Evolutionary conservation across 1,140 invertebrate species (phyloP).

Genomic region (Gryon sp.): DNA sequence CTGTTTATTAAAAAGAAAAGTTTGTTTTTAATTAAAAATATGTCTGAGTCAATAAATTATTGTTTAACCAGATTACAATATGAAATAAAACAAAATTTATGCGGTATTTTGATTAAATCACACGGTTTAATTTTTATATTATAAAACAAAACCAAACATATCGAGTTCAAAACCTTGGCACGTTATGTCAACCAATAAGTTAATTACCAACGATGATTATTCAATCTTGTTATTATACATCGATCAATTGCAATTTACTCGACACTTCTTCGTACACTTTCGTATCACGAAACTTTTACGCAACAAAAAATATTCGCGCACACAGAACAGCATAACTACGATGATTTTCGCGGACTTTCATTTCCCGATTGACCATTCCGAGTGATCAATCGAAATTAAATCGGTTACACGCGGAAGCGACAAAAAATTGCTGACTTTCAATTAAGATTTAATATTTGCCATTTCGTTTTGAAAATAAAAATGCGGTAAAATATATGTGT

Average conservation of each 20-base stretch:
- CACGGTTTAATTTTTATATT: no score
- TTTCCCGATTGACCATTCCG: constrained; percentile 59
- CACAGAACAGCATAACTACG: no score
- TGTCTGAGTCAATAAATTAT: no score
- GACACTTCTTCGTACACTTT: constrained; percentile 26
- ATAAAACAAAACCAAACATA: no score
- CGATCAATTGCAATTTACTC: constrained; percentile 18
- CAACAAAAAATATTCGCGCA: constrained; percentile 23
- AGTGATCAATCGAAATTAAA: constrained; percentile 9
- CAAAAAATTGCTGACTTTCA: constrained; percentile 28
- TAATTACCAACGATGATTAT: constrained; percentile 21
- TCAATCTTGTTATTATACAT: no score
- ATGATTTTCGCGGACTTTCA: constrained; percentile 42
- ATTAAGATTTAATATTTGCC: background rate
- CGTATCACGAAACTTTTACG: constrained; percentile 30
- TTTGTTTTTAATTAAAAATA: no score
- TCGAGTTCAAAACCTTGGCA: no score
- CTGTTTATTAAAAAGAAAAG: no score
- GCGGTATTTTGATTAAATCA: no score
- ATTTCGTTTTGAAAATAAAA: background rate
- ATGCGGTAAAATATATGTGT: no score
- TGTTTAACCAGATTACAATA: no score
- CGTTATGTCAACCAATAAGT: background rate
- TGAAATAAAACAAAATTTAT: no score
- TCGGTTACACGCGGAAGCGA: constrained; percentile 4